Evolutionary conservation across 64 coral and sea anemone species (phyloP).

Genomic region (Montipora cactus): DNA sequence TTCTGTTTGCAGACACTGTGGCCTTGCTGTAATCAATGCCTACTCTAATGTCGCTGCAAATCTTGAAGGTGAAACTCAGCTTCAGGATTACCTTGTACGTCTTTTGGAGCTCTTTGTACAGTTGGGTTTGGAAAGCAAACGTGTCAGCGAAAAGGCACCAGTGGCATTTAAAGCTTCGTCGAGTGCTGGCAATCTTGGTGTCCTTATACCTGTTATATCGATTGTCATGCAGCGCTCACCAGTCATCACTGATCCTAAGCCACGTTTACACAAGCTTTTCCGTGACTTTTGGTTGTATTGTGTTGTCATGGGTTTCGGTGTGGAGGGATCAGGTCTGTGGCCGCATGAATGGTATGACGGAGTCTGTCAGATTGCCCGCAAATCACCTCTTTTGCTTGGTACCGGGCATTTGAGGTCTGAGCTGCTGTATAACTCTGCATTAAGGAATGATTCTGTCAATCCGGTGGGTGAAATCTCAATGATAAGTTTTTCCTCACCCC

Average conservation of each 20-base stretch:
- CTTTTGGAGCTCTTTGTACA: constrained; percentile 98
- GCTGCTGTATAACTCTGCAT: constrained; percentile 92
- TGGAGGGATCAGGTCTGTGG: constrained; percentile 87
- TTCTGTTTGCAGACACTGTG: constrained; percentile 78
- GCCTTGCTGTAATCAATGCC: constrained; percentile 90
- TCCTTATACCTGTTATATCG: constrained; percentile 93
- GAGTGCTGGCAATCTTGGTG: constrained; percentile 95
- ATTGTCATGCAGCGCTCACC: constrained; percentile 84
- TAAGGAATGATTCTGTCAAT: constrained; percentile 91
- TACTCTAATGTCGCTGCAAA: constrained; percentile 84
- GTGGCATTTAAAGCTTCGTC: constrained; percentile 91
- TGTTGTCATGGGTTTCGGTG: constrained; percentile 97
- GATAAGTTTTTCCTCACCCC: too few species aligned
- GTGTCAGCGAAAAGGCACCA: constrained; percentile 84
- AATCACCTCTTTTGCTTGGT: constrained; percentile 92
- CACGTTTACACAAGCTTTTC: constrained; percentile 93
- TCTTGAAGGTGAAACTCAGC: constrained; percentile 72
- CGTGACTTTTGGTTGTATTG: constrained; percentile 98
- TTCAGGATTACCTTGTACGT: constrained; percentile 93
- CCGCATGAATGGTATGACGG: constrained; percentile 92
- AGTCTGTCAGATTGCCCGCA: constrained; percentile 85
- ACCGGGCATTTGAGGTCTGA: constrained; percentile 91
- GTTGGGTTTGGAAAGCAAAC: constrained; percentile 93
- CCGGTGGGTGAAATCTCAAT: constrained; percentile 63
- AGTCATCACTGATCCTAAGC: constrained; percentile 86